Base-by-base conservation (phyloP, 2,797 vertebrate species). In the Bradypodion pumilum region DNA sequence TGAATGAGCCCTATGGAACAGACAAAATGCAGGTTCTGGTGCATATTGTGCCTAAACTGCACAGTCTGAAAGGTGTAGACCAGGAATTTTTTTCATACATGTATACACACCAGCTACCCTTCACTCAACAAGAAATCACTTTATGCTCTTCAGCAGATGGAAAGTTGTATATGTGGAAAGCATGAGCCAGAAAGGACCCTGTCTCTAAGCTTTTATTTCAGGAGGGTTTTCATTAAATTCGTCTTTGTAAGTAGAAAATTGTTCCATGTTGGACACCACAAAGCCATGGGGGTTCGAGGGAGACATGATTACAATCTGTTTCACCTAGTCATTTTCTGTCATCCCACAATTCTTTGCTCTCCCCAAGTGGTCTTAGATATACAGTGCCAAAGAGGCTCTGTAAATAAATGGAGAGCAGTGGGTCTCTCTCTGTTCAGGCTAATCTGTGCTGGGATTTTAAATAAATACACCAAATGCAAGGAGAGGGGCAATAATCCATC, bases 361-460 rank as follows among this genome's bases (percentile, higher is more conserved):
- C 89, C 93, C 90, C 88, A 88, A 84, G 92, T 13, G 89, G 74
- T 81, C 83, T 90, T 85, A 90, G 9, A 80, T 90, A 93, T 93
- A 94, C 89, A 90, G 42, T 42, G 37, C 13, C 52, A 29, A 81
- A 44, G 77, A 19, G 83, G 74, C 65, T 46, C 63, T 79, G 73
- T 81, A 62, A 60, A 0, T 23, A 66, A 35, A 40, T 2, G 65
- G 27, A 68, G 84, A 83, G 83, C 81, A 80, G 83, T 66, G 7
- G 8, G n/a, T 73, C 86, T 80, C 89, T 60, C 86, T 80, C 89
- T 60, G 83, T 82, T 90, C 89, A 13, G 46, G 35, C 90, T 91
- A 77, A 90, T 79, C 82, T 35, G 32, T 19, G 25, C 49, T 0
- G 73, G 49, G 83, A 42, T 2, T 35, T 87, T 88, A 76, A 87